These are phyloP conservation scores for Orycteropus afer DNA, from an alignment of 2,113 vertebrate species.

Conservation along the genomic window DNA sequence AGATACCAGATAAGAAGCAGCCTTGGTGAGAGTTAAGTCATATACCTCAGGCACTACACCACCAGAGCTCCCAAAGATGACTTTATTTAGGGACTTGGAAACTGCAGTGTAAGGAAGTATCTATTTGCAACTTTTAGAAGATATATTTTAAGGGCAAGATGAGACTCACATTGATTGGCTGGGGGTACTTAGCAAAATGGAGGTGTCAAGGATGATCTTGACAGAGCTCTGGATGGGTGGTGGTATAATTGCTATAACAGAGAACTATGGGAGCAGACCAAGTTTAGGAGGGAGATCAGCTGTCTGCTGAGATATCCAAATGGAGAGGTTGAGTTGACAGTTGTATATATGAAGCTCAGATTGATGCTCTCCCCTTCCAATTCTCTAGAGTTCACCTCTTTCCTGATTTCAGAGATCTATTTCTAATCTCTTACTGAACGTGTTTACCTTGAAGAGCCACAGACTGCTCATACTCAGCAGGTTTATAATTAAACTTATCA, in stretches of 20 bases:
- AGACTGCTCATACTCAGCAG: neutral
- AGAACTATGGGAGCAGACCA: neutral
- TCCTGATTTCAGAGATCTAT: neutral
- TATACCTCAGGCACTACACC: too few species aligned
- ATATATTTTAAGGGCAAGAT: neutral
- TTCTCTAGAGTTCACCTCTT: neutral
- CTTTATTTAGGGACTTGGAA: neutral
- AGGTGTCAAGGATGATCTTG: neutral
- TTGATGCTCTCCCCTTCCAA: too few species aligned
- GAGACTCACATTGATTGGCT: neutral
- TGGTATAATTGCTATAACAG: neutral
- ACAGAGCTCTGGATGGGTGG: neutral
- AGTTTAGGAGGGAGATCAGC: neutral
- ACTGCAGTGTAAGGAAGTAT: neutral
- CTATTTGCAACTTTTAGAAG: neutral
- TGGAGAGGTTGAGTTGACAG: neutral
- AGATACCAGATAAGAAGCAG: neutral
- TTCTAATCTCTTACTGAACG: neutral
- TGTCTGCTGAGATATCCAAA: neutral
- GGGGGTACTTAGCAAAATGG: neutral
- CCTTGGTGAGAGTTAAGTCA: neutral
- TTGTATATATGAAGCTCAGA: neutral
- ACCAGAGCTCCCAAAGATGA: too few species aligned
- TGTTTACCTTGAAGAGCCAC: neutral
- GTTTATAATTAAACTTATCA: neutral